phyloP scores from a whole-genome alignment of 2,888 invertebrate genomes.

The Hermaeophaga mercurialis region DNA sequence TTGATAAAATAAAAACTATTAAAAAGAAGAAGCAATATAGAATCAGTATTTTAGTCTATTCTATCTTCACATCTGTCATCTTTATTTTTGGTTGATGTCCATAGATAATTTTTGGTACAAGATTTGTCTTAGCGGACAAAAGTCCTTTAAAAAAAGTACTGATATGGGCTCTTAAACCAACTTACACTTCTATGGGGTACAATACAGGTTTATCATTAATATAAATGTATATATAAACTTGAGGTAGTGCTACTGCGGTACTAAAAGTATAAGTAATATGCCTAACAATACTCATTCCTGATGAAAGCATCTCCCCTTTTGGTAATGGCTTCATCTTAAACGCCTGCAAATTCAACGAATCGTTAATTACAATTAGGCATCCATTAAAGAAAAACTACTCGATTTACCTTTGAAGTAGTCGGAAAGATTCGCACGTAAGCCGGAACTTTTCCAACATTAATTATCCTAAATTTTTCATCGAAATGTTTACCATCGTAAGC shows the following conservation, averaged over 20 bases:
- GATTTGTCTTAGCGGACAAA: too few species aligned
- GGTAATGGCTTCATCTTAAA: slow-evolving; percentile 50
- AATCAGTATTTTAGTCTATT: too few species aligned
- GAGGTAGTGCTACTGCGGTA: slow-evolving; percentile 45
- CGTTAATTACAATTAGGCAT: too few species aligned
- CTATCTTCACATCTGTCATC: too few species aligned
- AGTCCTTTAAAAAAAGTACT: too few species aligned
- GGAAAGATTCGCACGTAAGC: slow-evolving; percentile 51
- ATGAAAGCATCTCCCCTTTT: slow-evolving; percentile 44
- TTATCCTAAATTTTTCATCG: slow-evolving; percentile 49
- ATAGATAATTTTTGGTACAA: too few species aligned
- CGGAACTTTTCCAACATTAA: slow-evolving; percentile 51
- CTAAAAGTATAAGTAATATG: slow-evolving; percentile 51
- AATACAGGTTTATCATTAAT: slow-evolving; percentile 49
- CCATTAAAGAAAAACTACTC: too few species aligned
- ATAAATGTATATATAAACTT: slow-evolving; percentile 51
- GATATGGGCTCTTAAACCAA: too few species aligned
- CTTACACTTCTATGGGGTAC: slow-evolving; percentile 52
- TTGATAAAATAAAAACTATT: too few species aligned
- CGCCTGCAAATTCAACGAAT: slow-evolving; percentile 46
- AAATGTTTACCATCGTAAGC: slow-evolving; percentile 56
- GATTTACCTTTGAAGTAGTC: slow-evolving; percentile 55
- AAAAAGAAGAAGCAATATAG: too few species aligned
- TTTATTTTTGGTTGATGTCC: too few species aligned
- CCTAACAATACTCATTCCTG: slow-evolving; percentile 54